Percentiles rank a stretch among this genome's conserved stretches.
phyloP scores from a whole-genome alignment of 2,888 invertebrate species.

The Cryptus armator region DNA sequence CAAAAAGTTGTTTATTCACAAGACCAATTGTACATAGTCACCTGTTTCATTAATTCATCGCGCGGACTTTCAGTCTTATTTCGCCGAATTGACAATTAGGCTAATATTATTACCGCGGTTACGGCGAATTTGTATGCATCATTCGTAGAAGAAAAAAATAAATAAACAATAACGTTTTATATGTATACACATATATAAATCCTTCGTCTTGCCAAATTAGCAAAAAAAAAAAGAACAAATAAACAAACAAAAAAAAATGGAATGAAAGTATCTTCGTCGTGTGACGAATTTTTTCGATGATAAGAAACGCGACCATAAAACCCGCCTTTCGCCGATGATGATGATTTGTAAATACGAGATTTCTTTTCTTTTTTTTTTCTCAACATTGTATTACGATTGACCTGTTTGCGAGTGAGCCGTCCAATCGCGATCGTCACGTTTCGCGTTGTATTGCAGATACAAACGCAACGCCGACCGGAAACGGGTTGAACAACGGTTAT shows the following conservation, averaged over 20 bases:
- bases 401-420: conserved; percentile 38
- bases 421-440: background rate
- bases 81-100: conserved; percentile 55
- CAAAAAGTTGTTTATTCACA: conserved; percentile 60
- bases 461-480: conserved; percentile 18
- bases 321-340: background rate
- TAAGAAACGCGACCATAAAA: conserved; percentile 12
- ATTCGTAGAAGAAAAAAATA: conserved; percentile 50
- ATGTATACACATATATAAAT: conserved; percentile 16
- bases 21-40: conserved; percentile 65
- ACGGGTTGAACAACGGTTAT: conserved; percentile 70
- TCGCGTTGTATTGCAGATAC: conserved; percentile 9
- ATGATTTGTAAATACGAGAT: conserved; percentile 16
- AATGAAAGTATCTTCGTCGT: conserved; percentile 42
- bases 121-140: conserved; percentile 44
- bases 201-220: conserved; percentile 67
- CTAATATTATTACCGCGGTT: conserved; percentile 36
- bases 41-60: conserved; percentile 43
- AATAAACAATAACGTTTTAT: conserved; percentile 12
- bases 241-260: background rate
- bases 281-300: conserved; percentile 54
- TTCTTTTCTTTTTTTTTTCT: conserved; percentile 41
- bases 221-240: conserved; percentile 7
- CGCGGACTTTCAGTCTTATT: conserved; percentile 49
- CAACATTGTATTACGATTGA: conserved; percentile 34